Conservation (phyloP, 2,113 vertebrate species). For the Saccopteryx leptura region DNA sequence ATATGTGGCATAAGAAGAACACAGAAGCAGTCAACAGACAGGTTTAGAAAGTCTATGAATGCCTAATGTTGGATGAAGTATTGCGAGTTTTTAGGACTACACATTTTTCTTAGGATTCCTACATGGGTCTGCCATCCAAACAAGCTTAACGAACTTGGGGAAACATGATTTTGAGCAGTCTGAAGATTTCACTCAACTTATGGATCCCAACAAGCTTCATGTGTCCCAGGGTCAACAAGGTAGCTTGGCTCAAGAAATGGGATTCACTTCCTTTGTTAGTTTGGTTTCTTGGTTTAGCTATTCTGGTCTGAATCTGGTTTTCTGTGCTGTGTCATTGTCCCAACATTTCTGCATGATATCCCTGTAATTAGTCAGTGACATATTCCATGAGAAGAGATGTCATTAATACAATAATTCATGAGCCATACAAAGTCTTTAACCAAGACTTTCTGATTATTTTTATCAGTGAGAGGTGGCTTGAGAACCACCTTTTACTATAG, state of each 20-base stretch:
- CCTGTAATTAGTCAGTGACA: neutral
- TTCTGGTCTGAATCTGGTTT: neutral
- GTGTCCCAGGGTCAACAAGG: neutral
- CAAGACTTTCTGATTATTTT: neutral
- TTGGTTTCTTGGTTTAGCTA: neutral
- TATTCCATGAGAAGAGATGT: neutral
- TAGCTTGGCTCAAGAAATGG: neutral
- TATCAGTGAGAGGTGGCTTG: neutral
- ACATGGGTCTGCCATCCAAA: neutral
- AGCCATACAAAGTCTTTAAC: neutral
- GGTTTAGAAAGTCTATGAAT: neutral
- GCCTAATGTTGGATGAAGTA: neutral
- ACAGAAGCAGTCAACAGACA: neutral
- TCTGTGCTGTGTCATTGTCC: neutral
- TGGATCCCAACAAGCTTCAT: neutral
- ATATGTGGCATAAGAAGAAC: neutral
- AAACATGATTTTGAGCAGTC: neutral
- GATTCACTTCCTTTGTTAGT: neutral
- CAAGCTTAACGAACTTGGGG: neutral
- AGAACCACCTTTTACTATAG: neutral
- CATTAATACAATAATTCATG: conserved; percentile 26
- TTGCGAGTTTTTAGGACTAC: neutral
- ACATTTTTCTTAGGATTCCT: neutral
- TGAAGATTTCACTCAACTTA: neutral
- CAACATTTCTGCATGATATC: neutral